Conservation (phyloP, 2,797 vertebrate species). For the Potorous gilbertii region DNA sequence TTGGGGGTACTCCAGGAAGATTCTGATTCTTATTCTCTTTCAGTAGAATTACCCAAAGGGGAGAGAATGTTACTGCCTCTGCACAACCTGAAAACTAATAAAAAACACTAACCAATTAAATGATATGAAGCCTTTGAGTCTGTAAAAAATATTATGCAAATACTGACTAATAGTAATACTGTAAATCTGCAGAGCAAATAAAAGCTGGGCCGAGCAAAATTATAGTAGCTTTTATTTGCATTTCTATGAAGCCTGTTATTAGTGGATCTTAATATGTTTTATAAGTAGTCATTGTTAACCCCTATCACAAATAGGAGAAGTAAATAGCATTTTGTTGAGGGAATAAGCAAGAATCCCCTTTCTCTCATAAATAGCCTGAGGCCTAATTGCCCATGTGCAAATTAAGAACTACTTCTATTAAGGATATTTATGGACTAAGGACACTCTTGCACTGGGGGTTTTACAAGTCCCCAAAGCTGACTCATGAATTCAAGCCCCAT, state of each 20-base stretch:
- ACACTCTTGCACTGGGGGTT: background rate
- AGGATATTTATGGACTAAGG: background rate
- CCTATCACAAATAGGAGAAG: constrained; percentile 44
- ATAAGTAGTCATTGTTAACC: constrained; percentile 66
- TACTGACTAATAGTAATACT: constrained; percentile 59
- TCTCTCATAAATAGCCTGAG: constrained; percentile 12
- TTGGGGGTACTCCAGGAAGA: constrained; percentile 44
- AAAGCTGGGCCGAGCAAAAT: constrained; percentile 60
- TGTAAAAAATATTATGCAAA: constrained; percentile 68
- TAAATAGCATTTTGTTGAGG: constrained; percentile 63
- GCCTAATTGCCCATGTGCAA: constrained; percentile 29
- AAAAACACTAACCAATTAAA: constrained; percentile 64
- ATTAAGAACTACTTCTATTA: background rate
- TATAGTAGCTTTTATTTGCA: constrained; percentile 67
- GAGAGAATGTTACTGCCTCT: constrained; percentile 60
- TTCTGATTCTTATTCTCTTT: background rate
- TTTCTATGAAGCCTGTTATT: constrained; percentile 65
- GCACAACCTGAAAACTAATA: constrained; percentile 59
- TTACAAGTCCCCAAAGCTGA: background rate
- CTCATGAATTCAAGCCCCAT: background rate
- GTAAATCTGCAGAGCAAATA: constrained; percentile 64
- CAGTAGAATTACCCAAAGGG: constrained; percentile 59
- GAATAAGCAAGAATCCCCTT: constrained; percentile 43
- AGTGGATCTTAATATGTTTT: constrained; percentile 63
- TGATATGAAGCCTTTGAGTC: constrained; percentile 50